Conservation (phyloP, 2,888 invertebrate genomes). For the Polymixis lichenea region DNA sequence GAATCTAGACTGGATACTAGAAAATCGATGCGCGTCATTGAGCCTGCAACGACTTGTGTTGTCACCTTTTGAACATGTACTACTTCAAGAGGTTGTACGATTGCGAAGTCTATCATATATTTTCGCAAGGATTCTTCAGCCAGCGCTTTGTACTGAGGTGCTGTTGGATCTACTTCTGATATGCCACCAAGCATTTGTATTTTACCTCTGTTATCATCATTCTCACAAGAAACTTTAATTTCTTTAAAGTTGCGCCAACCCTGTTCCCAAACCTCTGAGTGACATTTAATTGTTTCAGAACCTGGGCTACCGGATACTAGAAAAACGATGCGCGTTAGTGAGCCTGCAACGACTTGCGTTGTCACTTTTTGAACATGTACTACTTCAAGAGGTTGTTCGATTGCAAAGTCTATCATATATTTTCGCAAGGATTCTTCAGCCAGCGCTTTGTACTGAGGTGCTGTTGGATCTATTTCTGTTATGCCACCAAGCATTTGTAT, state of each 20-base stretch:
- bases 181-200: background rate
- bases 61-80: conserved; percentile 58
- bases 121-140: conserved; percentile 66
- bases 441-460: conserved; percentile 12
- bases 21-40: conserved; percentile 58
- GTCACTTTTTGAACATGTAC: conserved; percentile 57
- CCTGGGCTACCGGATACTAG: conserved; percentile 20
- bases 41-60: conserved; percentile 69
- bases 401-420: conserved; percentile 23
- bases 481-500: background rate
- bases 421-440: conserved; percentile 45
- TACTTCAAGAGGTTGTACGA: conserved; percentile 42
- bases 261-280: conserved; percentile 40
- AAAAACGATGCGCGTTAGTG: conserved; percentile 60
- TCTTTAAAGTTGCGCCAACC: conserved; percentile 59
- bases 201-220: background rate
- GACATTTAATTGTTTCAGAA: conserved; percentile 42
- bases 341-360: conserved; percentile 70
- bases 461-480: background rate
- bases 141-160: conserved; percentile 54
- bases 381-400: conserved; percentile 40
- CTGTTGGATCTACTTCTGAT: background rate
- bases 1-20: conserved; percentile 16
- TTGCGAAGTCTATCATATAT: conserved; percentile 44
- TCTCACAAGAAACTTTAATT: conserved; percentile 57